Evolutionary conservation across 2,888 invertebrate genomes (phyloP), one percentile per base, ranked within the genome.

Genomic region (Drosophila algonquin): DNA sequence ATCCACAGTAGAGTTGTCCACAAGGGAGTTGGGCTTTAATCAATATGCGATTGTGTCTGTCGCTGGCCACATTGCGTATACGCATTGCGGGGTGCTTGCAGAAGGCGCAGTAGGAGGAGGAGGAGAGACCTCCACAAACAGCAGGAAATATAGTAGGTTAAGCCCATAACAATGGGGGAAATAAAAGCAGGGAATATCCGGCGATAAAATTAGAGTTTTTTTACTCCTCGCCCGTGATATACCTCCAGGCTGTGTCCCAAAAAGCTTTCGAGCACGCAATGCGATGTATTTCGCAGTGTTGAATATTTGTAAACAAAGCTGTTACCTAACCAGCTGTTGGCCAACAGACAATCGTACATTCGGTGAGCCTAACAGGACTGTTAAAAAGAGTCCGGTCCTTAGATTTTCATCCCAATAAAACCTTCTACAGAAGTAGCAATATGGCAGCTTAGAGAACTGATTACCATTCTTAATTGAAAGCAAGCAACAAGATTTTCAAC

Each of bases 1-100:
- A 71, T 83, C 81, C 89, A 75, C 89, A 75, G 76, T 62, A 68
- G 86, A 82, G 67, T 71, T 68, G 77, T 62, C 67, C 53, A 63
- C 73, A 64, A 65, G 58, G 80, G 48, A 61, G 50, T 63, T 51
- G 40, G 44, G 46, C 58, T 51, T 47, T 55, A 74, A 58, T 59
- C 58, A 74, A 59, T 71, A 64, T 63, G 73, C 64, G 45, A 65
- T 48, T 65, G 70, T 72, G 45, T 61, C 24, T 35, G 24, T 46
- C 24, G 7, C 27, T 30, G 40, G 46, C 44, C 69, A 55, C 56
- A 32, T 60, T 64, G 69, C 75, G 69, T 68, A 73, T 72, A 72
- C 74, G 72, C 75, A 67, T 59, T 74, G 75, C 72, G 54, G 69
- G 45, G 47, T 57, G 48, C 52, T 53, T 65, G 48, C 21, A 45